A percentile compares a stretch with the other conserved stretches of the same genome.
Evolutionary conservation across 2,797 vertebrate species (phyloP).

Genomic region (Falco berigora): DNA sequence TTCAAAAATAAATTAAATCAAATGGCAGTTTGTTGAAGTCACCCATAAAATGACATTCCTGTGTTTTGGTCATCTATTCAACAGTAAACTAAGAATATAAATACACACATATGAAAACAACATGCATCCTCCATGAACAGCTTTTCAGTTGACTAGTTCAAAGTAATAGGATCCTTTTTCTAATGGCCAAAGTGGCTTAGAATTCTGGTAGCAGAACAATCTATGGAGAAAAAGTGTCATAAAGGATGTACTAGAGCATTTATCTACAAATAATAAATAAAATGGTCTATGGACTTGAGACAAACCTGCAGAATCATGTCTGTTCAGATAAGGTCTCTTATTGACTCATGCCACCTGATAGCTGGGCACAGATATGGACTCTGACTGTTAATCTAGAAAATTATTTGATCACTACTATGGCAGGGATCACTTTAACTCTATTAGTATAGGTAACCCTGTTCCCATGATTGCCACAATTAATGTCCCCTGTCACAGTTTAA

Average conservation of each 20-base stretch:
- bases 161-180: neutral
- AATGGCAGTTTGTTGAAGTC: neutral
- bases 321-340: neutral
- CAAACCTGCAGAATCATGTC: neutral
- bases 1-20: neutral
- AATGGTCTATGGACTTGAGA: neutral
- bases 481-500: neutral
- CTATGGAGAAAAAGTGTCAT: neutral
- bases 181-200: neutral
- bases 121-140: neutral
- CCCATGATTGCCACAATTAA: neutral
- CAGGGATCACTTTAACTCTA: neutral
- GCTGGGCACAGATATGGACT: neutral
- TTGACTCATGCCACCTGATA: neutral
- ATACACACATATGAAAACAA: neutral
- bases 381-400: neutral
- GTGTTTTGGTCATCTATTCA: slow-evolving; percentile 9
- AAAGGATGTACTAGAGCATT: neutral
- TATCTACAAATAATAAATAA: neutral
- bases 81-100: neutral
- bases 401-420: neutral
- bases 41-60: neutral
- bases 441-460: neutral
- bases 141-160: neutral
- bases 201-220: neutral